phyloP scores from a whole-genome alignment of 2,797 vertebrate genomes.

The Craterocephalus amniculus region DNA sequence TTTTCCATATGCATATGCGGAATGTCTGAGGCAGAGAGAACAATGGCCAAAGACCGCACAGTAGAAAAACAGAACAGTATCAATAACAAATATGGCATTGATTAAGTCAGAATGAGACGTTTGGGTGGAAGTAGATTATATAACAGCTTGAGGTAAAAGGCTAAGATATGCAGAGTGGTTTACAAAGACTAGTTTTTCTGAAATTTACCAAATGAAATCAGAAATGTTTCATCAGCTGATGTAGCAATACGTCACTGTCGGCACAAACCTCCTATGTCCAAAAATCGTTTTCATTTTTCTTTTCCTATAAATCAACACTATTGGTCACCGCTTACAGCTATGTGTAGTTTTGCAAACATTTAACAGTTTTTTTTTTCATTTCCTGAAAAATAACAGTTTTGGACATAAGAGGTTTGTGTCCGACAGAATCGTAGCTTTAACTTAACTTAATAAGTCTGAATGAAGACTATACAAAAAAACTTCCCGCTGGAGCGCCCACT shows the following conservation, averaged over 20 bases:
- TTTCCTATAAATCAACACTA: too few relatives aligned
- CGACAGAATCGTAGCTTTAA: too few relatives aligned
- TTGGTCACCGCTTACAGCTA: too few relatives aligned
- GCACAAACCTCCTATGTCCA: too few relatives aligned
- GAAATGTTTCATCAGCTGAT: not conserved
- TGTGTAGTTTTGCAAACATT: too few relatives aligned
- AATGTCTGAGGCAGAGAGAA: not conserved
- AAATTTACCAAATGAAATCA: not conserved
- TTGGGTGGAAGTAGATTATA: not conserved
- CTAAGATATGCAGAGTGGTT: not conserved
- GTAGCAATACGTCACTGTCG: too few relatives aligned
- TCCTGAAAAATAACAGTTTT: too few relatives aligned
- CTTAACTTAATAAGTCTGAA: not conserved
- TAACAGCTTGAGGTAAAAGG: not conserved
- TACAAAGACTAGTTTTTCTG: not conserved
- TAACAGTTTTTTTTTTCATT: too few relatives aligned
- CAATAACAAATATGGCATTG: not conserved
- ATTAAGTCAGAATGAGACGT: not conserved
- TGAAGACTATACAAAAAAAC: too few relatives aligned
- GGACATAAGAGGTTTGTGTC: too few relatives aligned
- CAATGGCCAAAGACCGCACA: not conserved
- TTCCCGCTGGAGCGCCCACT: too few relatives aligned
- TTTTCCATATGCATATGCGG: not conserved
- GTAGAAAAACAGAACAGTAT: not conserved
- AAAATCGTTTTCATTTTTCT: too few relatives aligned